Base-by-base conservation (phyloP, 2,888 invertebrate species). In the Nephrotoma guestfalica region DNA sequence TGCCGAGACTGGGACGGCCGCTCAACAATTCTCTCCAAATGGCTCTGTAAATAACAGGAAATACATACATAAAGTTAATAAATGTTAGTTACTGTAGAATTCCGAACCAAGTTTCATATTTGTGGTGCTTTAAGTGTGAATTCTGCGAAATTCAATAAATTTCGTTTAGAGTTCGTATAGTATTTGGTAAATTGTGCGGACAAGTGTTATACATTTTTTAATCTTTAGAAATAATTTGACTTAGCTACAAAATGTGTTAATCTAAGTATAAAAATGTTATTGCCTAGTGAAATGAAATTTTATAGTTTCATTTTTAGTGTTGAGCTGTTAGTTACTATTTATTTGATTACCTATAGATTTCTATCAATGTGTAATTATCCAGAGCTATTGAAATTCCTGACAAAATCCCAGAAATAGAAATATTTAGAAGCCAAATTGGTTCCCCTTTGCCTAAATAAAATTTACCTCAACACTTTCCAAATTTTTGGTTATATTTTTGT, bases 11-110 rank as follows among this genome's bases (percentile, higher is more conserved):
- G 87, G 93, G 94, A 95, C 0, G 97, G 96, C 88, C 97, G 94
- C 91, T 97, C 97, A 87, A 97, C 94, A 90, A 98, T 97, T 89
- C 96, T 95, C 90, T 97, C 96, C 88, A 97, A 92, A 90, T 97
- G 97, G 90, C 95, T 96, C 97, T 97, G 93, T 86, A 90, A 89
- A 87, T 45, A 45, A 43, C 11, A 86, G 83, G 13, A 42, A 83
- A 71, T 11, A 87, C 86, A 47, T 86, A 13, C n/a, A 41, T 15
- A 40, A 47, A 86, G 71, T 71, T 41, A 71, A 71, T 71, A 71
- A 30, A 71, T 71, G 30, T 71, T 71, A 71, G 71, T 71, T 71
- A 71, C 40, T 30, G n/a, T 40, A 42, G n/a, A 57, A 18, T 57
- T 57, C 18, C 6, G 6, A 18, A 18, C 57, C 18, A 57, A 30